phyloP scores from a whole-genome alignment of 2,888 invertebrate species.

The Omphaloscelis lunosa region DNA sequence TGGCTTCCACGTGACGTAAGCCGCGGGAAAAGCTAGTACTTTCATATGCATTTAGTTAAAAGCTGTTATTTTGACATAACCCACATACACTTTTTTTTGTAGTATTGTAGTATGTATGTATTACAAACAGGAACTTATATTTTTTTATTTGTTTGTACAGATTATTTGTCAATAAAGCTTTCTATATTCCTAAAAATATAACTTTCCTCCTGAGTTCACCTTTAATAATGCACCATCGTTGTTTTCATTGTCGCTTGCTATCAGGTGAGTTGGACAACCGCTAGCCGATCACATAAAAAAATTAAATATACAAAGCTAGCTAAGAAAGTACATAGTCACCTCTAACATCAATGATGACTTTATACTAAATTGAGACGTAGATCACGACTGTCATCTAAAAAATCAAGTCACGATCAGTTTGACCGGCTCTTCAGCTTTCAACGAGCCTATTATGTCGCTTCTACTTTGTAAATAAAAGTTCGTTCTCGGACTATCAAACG shows the following conservation, averaged over 20 bases:
- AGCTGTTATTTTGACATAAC: too few relatives aligned
- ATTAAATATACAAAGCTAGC: slow-evolving; percentile 5
- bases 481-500: slow-evolving; percentile 29
- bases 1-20: too few relatives aligned
- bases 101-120: too few relatives aligned
- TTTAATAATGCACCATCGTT: background rate
- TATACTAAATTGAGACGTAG: slow-evolving; percentile 51
- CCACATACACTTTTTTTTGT: too few relatives aligned
- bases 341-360: slow-evolving; percentile 41
- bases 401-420: slow-evolving; percentile 70
- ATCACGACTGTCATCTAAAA: slow-evolving; percentile 65
- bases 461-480: slow-evolving; percentile 42
- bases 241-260: background rate
- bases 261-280: slow-evolving; percentile 1
- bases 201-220: background rate
- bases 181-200: background rate
- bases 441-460: slow-evolving; percentile 45
- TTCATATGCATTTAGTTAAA: too few relatives aligned
- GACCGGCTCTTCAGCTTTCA: slow-evolving; percentile 60
- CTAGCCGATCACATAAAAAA: slow-evolving; percentile 7
- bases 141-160: too few relatives aligned
- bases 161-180: background rate
- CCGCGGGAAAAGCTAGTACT: too few relatives aligned
- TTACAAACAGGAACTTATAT: too few relatives aligned
- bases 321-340: slow-evolving; percentile 42